A percentile compares a stretch with the other conserved stretches of the same genome.
These are phyloP conservation scores for Syncerus caffer DNA, from an alignment of 2,797 vertebrate species.

Conservation along the genomic window DNA sequence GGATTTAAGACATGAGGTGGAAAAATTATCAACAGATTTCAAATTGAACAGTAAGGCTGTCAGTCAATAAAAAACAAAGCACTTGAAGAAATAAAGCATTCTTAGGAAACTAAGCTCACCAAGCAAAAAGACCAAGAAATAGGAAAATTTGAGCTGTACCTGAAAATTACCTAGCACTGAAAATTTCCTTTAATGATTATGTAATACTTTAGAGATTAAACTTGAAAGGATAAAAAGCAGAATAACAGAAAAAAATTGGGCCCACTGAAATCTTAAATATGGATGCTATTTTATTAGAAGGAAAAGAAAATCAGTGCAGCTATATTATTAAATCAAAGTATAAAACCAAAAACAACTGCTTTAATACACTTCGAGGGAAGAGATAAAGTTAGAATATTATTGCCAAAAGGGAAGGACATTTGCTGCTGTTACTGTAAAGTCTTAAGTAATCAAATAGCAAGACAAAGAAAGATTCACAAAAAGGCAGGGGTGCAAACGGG, in stretches of 20 bases:
- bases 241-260: background rate
- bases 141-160: slow-evolving; percentile 28
- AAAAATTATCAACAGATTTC: slow-evolving; percentile 67
- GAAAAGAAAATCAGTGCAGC: background rate
- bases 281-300: background rate
- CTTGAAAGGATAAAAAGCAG: slow-evolving; percentile 39
- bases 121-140: slow-evolving; percentile 8
- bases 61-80: slow-evolving; percentile 65
- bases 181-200: slow-evolving; percentile 44
- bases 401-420: background rate
- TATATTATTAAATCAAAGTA: slow-evolving; percentile 12
- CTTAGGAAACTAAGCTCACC: background rate
- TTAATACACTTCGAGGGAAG: background rate
- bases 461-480: background rate
- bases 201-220: background rate
- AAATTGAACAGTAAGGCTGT: slow-evolving; percentile 47
- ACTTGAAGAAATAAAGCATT: slow-evolving; percentile 68
- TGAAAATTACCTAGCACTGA: background rate
- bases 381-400: background rate
- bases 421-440: background rate
- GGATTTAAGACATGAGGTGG: slow-evolving; percentile 54
- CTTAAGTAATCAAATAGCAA: background rate
- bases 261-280: slow-evolving; percentile 13
- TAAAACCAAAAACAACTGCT: background rate
- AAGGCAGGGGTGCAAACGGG: background rate